Base-by-base conservation (phyloP, 1,140 invertebrate genomes). In the Drosophila serrata region DNA sequence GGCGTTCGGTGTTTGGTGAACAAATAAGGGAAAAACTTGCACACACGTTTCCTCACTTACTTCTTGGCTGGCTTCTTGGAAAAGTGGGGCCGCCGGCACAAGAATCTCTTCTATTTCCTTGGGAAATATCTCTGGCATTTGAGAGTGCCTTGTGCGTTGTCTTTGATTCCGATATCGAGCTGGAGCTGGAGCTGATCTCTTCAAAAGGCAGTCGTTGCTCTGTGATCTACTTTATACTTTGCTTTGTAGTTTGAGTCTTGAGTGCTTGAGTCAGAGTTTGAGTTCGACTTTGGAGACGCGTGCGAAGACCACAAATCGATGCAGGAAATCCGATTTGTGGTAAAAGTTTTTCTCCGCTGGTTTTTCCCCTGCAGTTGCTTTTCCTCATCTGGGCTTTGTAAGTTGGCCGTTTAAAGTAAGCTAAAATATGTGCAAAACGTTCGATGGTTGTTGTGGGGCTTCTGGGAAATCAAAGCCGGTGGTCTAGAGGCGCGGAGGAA, bases 71-170 rank as follows among this genome's bases (percentile, higher is more conserved):
- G 39, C 74, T 86, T 86, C 85, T 76, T 61, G 73, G 84, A 88
- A 88, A 87, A 72, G 31, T 31, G 27, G 49, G 29, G 31, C 59
- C 51, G 35, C 59, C 51, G 31, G 49, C 70, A 33, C 27, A 81
- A 85, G 86, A 90, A 88, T 88, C 85, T 88, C 45, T 75, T 79
- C 77, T 76, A 88, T 90, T 88, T 88, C 85, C 84, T 85, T 88
- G 84, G 86, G 86, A 88, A 88, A 85, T 75, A 88, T 88, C 67
- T 90, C 63, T 85, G 84, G 84, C 86, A 85, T 87, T 80, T 68
- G 67, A 35, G 67, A 35, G 53, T 24, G 58, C 48, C 17, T 53
- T 33, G 61, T 43, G 63, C 63, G 45, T 69, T 70, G 61, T 40
- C 60, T 69, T 69, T 69, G 65, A 65, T 69, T 65, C 60, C 68